phyloP scores from a whole-genome alignment of 2,113 vertebrate species.

The Petroica traversi region DNA sequence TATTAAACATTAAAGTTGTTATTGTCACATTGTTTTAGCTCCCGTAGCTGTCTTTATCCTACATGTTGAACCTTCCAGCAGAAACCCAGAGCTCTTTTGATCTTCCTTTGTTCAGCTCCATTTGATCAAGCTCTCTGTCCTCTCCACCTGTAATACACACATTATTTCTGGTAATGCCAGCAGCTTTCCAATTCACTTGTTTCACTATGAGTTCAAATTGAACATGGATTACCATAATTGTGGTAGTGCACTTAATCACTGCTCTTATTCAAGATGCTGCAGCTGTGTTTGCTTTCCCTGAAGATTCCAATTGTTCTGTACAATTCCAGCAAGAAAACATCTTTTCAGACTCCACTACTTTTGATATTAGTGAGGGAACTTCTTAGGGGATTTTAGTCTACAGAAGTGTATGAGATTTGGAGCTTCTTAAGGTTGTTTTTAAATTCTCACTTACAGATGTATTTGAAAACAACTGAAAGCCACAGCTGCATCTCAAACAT shows the following conservation, averaged over 20 bases:
- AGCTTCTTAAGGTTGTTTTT: conserved; percentile 22
- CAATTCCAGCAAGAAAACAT: conserved; percentile 9
- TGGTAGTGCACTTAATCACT: conserved; percentile 1
- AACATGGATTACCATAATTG: neutral
- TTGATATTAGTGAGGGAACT: conserved; percentile 29
- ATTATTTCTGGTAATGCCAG: neutral
- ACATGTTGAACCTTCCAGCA: neutral
- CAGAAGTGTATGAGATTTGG: neutral
- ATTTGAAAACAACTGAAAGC: neutral
- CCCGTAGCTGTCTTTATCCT: neutral
- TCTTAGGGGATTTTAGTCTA: neutral
- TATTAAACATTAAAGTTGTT: neutral
- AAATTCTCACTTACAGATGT: neutral
- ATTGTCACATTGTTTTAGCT: neutral
- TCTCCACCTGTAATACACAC: neutral
- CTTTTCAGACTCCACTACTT: conserved; percentile 35
- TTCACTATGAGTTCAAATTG: neutral
- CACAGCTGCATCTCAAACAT: neutral
- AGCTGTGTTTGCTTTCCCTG: conserved; percentile 45
- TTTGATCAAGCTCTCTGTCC: neutral
- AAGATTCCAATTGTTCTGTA: conserved; percentile 8
- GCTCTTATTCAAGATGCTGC: conserved; percentile 5
- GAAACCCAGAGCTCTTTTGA: neutral
- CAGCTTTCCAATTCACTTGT: neutral
- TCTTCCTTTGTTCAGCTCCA: neutral